Base-by-base conservation (phyloP, 2,888 invertebrate genomes). In the Macrophya annulata region DNA sequence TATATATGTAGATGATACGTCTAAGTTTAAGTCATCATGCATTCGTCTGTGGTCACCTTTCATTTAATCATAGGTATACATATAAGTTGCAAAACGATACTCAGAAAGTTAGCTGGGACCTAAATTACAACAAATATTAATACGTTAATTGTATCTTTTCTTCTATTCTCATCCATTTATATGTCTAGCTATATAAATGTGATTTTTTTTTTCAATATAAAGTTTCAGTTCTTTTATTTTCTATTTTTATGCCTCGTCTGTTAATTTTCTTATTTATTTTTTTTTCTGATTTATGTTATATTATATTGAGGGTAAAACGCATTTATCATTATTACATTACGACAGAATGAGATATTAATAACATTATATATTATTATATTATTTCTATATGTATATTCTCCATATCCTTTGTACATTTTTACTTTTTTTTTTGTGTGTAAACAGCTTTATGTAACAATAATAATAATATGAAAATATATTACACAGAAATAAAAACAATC, bases 11-110 rank as follows among this genome's bases (percentile, higher is more conserved):
- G 0, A 62, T 25, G 21, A 62, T 62, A 62, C 51, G 51, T 17
- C 51, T 62, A 62, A 62, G 62, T 62, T 62, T 48, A 12, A 62
- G 25, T 62, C 62, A 62, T 62, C 62, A 62, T 62, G 21, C 62
- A 12, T 62, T 12, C 62, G 4, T 62, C 3, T 62, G 25, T 62
- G 62, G 62, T 62, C 62, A 62, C 25, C 62, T 25, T 62, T 62
- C 25, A 62, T 62, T 62, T 62, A 12, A 25, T 62, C 21, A 25
- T 25, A 31, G 31, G 31, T 31, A 31, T 31, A 31, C 31, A 62
- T 55, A 55, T 55, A n/a, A 55, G 55, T 55, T n/a, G n/a, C n/a
- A 55, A n/a, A n/a, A 55, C 8, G 55, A 55, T 55, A 55, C 55
- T 55, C 55, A 55, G 55, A 55, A 55, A 25, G 25, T 62, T 62